A percentile compares a stretch with the other conserved stretches of the same genome.
phyloP scores from a whole-genome alignment of 1,140 invertebrate genomes.

The Cydia pomonella region DNA sequence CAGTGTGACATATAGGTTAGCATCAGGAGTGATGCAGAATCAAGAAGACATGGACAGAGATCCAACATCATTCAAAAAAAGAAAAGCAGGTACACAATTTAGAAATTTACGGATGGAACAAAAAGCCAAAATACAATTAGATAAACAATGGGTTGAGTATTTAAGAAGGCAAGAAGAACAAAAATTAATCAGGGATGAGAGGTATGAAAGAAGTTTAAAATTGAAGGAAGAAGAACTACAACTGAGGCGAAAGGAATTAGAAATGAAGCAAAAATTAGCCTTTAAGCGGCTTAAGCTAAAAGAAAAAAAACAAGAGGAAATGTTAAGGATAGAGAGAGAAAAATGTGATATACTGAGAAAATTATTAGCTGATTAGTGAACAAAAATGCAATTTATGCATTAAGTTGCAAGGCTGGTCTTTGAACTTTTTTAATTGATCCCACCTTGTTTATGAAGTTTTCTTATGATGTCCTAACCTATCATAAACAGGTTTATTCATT shows the following conservation, averaged over 20 bases:
- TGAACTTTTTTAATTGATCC: background rate
- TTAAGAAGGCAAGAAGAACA: constrained; percentile 61
- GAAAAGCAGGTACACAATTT: constrained; percentile 52
- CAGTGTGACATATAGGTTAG: constrained; percentile 55
- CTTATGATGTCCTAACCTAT: background rate
- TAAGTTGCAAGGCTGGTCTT: background rate
- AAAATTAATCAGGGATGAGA: constrained; percentile 58
- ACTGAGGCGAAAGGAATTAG: constrained; percentile 61
- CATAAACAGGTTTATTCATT: background rate
- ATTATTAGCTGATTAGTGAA: constrained; percentile 43
- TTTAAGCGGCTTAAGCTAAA: constrained; percentile 62
- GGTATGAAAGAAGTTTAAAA: constrained; percentile 58
- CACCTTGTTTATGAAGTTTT: background rate
- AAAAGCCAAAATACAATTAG: constrained; percentile 63
- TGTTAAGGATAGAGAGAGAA: constrained; percentile 63
- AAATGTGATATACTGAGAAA: constrained; percentile 63
- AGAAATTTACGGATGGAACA: constrained; percentile 58
- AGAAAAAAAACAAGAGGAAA: constrained; percentile 65
- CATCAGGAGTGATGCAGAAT: constrained; percentile 56
- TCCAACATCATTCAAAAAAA: constrained; percentile 46
- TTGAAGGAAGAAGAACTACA: constrained; percentile 63
- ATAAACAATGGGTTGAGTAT: constrained; percentile 67
- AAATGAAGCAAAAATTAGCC: constrained; percentile 65
- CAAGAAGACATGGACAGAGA: constrained; percentile 46
- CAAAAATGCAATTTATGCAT: background rate